Evolutionary conservation across 2,888 invertebrate species (phyloP).

Genomic region (Melanargia galathea): DNA sequence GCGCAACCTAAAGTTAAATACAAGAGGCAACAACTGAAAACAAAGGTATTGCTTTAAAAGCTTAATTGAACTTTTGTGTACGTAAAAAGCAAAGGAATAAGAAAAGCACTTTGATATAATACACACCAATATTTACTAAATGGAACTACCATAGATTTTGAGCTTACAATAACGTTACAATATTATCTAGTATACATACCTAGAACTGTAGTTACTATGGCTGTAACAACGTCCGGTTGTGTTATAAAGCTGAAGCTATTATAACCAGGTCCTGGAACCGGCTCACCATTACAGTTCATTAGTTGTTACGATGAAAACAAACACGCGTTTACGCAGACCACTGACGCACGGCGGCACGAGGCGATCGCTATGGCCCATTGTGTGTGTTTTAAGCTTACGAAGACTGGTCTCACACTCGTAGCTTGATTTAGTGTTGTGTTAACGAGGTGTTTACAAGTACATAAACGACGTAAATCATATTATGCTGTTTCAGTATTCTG

Average conservation of each 20-base stretch:
- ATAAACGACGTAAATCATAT: background rate
- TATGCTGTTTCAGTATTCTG: background rate
- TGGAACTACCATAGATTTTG: too few species aligned
- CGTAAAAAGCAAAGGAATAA: too few species aligned
- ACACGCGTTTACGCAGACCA: constrained; percentile 35
- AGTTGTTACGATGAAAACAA: constrained; percentile 31
- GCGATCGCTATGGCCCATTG: constrained; percentile 32
- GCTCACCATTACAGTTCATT: constrained; percentile 24
- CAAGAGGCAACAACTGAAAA: too few species aligned
- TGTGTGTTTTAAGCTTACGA: constrained; percentile 27
- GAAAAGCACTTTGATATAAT: too few species aligned
- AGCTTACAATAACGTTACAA: background rate
- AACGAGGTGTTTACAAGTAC: constrained; percentile 3
- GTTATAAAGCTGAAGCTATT: constrained; percentile 25
- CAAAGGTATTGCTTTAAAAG: too few species aligned
- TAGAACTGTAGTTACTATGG: constrained; percentile 1
- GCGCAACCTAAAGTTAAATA: too few species aligned
- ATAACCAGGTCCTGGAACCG: constrained; percentile 32
- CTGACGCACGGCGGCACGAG: constrained; percentile 39
- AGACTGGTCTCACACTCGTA: constrained; percentile 16
- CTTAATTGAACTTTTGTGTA: too few species aligned
- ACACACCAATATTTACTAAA: too few species aligned
- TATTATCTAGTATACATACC: constrained; percentile 13
- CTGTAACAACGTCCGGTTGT: constrained; percentile 1
- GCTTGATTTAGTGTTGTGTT: constrained; percentile 6